phyloP scores from a whole-genome alignment of 1,140 invertebrate species.

The Trissolcus basalis region DNA sequence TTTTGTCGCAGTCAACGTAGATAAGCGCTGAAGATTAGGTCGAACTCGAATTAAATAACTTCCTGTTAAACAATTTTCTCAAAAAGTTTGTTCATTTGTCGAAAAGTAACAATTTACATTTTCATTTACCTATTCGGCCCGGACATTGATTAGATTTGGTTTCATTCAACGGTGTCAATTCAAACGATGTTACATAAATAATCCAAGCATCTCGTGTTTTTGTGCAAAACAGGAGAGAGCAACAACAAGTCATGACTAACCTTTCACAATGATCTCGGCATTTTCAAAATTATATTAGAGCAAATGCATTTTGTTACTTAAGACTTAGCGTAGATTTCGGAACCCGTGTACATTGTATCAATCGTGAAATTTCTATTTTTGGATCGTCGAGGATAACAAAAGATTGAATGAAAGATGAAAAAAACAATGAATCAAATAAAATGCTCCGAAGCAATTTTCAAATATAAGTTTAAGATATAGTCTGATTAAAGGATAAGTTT shows the following conservation, averaged over 20 bases:
- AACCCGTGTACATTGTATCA: constrained; percentile 66
- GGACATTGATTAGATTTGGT: too few relatives aligned
- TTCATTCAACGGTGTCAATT: too few relatives aligned
- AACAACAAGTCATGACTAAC: too few relatives aligned
- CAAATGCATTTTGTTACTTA: constrained; percentile 17
- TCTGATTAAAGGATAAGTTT: not conserved
- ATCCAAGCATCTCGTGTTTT: not conserved
- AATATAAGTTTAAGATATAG: constrained; percentile 32
- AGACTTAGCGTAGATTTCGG: constrained; percentile 38
- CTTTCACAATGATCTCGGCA: not conserved
- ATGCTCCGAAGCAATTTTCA: constrained; percentile 49
- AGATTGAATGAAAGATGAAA: constrained; percentile 37
- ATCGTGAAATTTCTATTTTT: constrained; percentile 73
- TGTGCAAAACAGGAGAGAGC: not conserved
- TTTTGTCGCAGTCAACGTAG: constrained; percentile 60
- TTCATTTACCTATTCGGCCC: constrained; percentile 16
- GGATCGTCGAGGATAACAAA: constrained; percentile 62
- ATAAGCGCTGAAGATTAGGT: constrained; percentile 53
- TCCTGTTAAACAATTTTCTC: not conserved
- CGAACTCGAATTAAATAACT: constrained; percentile 9
- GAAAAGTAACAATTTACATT: constrained; percentile 21
- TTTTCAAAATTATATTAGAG: constrained; percentile 24
- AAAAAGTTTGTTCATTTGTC: not conserved
- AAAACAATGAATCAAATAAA: constrained; percentile 30
- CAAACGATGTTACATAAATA: too few relatives aligned